Evolutionary conservation across 2,797 vertebrate genomes (phyloP).

Genomic region (Falco berigora): DNA sequence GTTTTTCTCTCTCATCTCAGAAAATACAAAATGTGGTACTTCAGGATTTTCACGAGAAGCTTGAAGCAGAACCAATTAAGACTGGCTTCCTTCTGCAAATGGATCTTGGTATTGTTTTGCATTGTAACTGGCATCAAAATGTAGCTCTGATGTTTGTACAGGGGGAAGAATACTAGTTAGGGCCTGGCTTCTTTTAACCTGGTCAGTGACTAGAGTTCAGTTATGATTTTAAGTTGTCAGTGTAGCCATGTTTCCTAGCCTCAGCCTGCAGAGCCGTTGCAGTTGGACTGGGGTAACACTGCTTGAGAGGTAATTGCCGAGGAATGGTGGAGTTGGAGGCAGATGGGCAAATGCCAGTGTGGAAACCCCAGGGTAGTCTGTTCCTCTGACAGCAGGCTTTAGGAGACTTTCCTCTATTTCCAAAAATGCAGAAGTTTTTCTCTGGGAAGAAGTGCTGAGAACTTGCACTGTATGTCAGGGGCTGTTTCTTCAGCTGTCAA

Average conservation of each 20-base stretch:
- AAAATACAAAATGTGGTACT: background rate
- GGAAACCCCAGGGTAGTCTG: background rate
- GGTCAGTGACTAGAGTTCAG: background rate
- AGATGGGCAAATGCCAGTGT: background rate
- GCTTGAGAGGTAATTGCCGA: background rate
- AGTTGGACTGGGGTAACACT: background rate
- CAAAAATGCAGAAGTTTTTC: background rate
- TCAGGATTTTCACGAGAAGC: background rate
- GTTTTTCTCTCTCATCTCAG: background rate
- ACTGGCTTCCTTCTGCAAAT: background rate
- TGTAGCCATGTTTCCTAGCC: background rate
- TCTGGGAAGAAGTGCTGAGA: background rate
- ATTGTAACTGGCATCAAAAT: background rate
- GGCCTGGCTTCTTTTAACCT: background rate
- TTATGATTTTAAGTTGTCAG: accelerated
- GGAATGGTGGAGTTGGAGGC: background rate
- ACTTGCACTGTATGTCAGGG: accelerated
- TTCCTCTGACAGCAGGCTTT: background rate
- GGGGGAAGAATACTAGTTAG: background rate
- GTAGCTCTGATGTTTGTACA: background rate
- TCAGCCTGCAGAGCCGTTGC: background rate
- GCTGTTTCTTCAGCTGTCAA: background rate
- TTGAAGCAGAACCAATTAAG: background rate
- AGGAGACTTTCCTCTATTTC: background rate
- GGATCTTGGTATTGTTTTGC: background rate